phyloP scores from a whole-genome alignment of 2,888 invertebrate genomes.

The Cetonia aurata region DNA sequence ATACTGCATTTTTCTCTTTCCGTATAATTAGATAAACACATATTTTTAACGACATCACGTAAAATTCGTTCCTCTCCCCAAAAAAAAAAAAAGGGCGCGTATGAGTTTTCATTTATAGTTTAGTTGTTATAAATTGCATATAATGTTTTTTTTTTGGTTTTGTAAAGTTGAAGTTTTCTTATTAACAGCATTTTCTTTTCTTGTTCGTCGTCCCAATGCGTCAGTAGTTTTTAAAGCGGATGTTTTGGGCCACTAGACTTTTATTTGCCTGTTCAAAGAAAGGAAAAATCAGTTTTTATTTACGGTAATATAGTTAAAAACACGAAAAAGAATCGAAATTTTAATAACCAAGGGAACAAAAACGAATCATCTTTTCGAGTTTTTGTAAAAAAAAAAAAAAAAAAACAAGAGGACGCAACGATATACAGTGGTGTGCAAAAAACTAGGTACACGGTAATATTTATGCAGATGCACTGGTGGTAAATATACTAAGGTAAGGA shows the following conservation, averaged over 20 bases:
- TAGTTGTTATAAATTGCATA: conserved; percentile 8
- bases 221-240: conserved; percentile 26
- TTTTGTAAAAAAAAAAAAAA: too few species aligned
- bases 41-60: conserved; percentile 1
- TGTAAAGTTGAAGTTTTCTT: background rate
- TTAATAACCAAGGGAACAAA: too few species aligned
- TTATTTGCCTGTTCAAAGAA: conserved; percentile 32
- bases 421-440: too few species aligned
- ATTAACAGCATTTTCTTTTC: conserved; percentile 14
- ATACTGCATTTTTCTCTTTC: background rate
- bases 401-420: too few species aligned
- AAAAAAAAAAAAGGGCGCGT: background rate
- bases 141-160: conserved; percentile 16
- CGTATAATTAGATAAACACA: conserved; percentile 9
- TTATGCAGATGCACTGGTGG: too few species aligned
- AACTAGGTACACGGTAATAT: too few species aligned
- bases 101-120: conserved; percentile 2
- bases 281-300: background rate
- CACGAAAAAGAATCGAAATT: too few species aligned
- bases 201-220: conserved; percentile 29
- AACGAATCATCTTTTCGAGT: too few species aligned
- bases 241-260: conserved; percentile 8
- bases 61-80: background rate
- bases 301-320: too few species aligned
- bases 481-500: too few species aligned